A percentile compares a stretch with the other conserved stretches of the same genome.
Conservation (phyloP, 2,797 vertebrate species). For the Phaenicophaeus curvirostris region DNA sequence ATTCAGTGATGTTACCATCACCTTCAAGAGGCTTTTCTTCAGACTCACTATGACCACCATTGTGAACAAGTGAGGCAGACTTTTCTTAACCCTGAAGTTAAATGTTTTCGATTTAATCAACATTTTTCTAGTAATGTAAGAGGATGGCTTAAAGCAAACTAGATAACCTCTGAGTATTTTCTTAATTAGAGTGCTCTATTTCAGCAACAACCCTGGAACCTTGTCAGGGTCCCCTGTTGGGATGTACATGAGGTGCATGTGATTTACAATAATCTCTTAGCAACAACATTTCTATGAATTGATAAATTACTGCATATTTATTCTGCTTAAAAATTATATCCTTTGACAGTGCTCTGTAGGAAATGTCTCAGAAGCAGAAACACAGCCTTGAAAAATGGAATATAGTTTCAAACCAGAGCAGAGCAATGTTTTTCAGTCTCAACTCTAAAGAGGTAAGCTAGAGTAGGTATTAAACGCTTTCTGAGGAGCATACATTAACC, state of each 20-base stretch:
- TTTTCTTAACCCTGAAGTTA: constrained; percentile 1
- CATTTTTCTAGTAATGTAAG: not conserved
- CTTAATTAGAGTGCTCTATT: constrained; percentile 31
- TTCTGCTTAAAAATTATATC: constrained; percentile 6
- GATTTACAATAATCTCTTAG: constrained; percentile 34
- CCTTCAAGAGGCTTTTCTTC: not conserved
- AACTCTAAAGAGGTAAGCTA: not conserved
- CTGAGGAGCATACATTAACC: not conserved
- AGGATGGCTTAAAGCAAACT: constrained; percentile 4
- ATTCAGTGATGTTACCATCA: not conserved
- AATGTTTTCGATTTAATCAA: not conserved
- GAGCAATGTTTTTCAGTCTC: not conserved
- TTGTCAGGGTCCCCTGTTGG: not conserved
- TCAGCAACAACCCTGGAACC: constrained; percentile 4
- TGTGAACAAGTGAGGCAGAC: not conserved
- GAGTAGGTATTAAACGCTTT: not conserved
- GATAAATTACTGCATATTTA: constrained; percentile 12
- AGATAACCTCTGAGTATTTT: not conserved
- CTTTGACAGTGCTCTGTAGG: not conserved
- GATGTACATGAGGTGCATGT: not conserved
- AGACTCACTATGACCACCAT: not conserved
- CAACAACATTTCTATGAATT: not conserved
- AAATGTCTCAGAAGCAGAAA: not conserved
- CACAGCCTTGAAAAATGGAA: not conserved
- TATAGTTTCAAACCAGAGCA: not conserved